Evolutionary conservation across 2,113 vertebrate genomes (phyloP), one percentile per base, ranked within the genome.

Genomic region (Rana temporaria): DNA sequence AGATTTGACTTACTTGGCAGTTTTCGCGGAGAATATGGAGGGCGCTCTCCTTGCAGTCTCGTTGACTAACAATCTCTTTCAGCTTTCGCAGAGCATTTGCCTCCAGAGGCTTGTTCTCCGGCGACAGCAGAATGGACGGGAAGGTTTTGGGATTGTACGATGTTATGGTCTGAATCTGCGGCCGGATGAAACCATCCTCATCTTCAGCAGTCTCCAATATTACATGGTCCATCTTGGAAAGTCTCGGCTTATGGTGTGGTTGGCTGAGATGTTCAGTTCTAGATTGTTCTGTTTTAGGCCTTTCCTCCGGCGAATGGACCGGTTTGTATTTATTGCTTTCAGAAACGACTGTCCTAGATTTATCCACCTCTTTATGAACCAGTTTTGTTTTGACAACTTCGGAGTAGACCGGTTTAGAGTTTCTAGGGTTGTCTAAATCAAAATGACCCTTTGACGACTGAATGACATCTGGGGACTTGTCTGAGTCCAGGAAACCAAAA

Each of bases 81-180:
- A 97, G 89, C 0, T 59, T 57, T 20, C 84, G 70, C 72, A 97
- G 87, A n/a, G 93, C 88, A 1, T 62, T 32, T 4, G 94, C 90
- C 14, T 97, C 95, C 79, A 98, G 88, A 12, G 96, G 95, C 48
- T 92, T 88, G 84, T 97, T 98, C 86, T 93, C 92, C 4, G 93
- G 89, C 0, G 93, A 91, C 84, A 98, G 85, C 56, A 98, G 90
- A 75, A 92, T 74, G 0, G 92, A 97, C n/a, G 87, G 38, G 69
- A 94, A 93, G 26, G 71, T 81, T 22, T 90, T 89, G 83, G 93
- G 79, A 64, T 88, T 87, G 82, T 93, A 93, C 59, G 89, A 94
- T 0, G 92, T 94, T 18, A 14, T 84, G 0, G 84, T 85, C 85
- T 95, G 95, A 1, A 90, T 84, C 86, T 92, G 88, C 0, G 96